A percentile compares a stretch with the other conserved stretches of the same genome.
These are phyloP conservation scores for Scomberomorus guttatus DNA, from an alignment of 2,797 vertebrate genomes.

Conservation along the genomic window DNA sequence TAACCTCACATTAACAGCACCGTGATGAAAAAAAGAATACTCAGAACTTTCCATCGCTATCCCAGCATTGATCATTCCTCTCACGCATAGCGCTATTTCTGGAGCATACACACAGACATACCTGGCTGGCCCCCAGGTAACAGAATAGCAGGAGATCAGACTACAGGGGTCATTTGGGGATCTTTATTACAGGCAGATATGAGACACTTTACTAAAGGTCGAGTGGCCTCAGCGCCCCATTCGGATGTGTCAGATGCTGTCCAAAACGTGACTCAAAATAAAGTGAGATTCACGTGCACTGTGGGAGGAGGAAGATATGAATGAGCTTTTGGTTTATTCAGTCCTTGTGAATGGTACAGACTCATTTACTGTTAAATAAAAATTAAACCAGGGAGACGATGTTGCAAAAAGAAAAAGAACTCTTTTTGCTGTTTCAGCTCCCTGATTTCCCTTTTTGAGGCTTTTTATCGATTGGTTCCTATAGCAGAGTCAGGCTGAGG, in stretches of 20 bases:
- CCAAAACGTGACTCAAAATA: neutral
- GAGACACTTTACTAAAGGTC: conserved; percentile 46
- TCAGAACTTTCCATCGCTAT: conserved; percentile 70
- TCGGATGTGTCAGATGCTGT: neutral
- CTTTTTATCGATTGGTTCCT: conserved; percentile 18
- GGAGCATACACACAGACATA: conserved; percentile 61
- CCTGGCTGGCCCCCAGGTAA: conserved; percentile 84
- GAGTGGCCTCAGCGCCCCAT: neutral
- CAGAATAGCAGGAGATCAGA: conserved; percentile 42
- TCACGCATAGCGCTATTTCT: conserved; percentile 62
- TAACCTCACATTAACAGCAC: conserved; percentile 46
- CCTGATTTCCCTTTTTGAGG: conserved; percentile 12
- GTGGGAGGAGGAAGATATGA: neutral
- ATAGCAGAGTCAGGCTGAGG: neutral
- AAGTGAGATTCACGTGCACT: neutral
- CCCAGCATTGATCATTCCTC: conserved; percentile 44
- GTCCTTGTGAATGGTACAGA: neutral
- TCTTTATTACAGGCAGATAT: conserved; percentile 30
- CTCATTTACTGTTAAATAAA: neutral
- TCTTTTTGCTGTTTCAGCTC: neutral
- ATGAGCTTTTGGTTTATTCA: neutral
- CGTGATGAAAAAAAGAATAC: conserved; percentile 42
- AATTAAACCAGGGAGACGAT: conserved; percentile 5
- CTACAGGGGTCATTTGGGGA: conserved; percentile 38
- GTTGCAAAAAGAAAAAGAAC: conserved; percentile 9